Evolutionary conservation across 2,888 invertebrate genomes (phyloP), one percentile per base, ranked within the genome.

Genomic region (Sympetrum striolatum): DNA sequence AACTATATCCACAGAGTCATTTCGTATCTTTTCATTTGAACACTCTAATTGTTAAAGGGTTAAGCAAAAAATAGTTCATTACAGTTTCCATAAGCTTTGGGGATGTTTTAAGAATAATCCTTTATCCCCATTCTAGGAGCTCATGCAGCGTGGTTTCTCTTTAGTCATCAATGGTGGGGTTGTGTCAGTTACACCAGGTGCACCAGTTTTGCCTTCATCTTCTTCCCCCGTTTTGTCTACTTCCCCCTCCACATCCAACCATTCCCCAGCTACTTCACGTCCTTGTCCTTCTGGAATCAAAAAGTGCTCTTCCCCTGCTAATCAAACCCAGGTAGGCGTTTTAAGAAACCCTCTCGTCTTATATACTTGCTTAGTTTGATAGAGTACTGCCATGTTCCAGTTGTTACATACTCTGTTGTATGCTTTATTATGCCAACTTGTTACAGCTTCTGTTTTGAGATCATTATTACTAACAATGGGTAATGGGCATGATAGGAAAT

Each of bases 241-340:
- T 37, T 86, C 86, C 39, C 25, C 60, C 37, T 86, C 86, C 18
- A 58, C 86, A 60, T 86, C 86, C 60, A 86, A 86, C 86, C 86
- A 86, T 60, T 86, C 86, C 60, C 60, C 37, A 37, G 86, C 86
- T 86, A 37, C 86, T 86, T 86, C 86, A 31, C 86, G 86, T 58
- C 86, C 86, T 86, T 86, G 60, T 86, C 37, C 86, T 60, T 86
- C 86, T 37, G 86, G 86, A 86, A 48, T 86, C 86, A 86, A 86
- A 86, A 86, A 86, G 60, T 86, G 86, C 22, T 60, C 86, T 86
- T 86, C 60, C 37, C n/a, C 86, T 60, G n/a, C 86, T 60, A 86
- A 37, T 60, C 86, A 60, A 39, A 18, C 86, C 35, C 86, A 86
- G 60, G 37, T 86, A 86, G 86, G 86, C 60, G 22, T 86, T 53